Evolutionary conservation across 64 coral and sea anemone species (phyloP), one percentile per base, ranked within the genome.

Genomic region (Pocillopora verrucosa): DNA sequence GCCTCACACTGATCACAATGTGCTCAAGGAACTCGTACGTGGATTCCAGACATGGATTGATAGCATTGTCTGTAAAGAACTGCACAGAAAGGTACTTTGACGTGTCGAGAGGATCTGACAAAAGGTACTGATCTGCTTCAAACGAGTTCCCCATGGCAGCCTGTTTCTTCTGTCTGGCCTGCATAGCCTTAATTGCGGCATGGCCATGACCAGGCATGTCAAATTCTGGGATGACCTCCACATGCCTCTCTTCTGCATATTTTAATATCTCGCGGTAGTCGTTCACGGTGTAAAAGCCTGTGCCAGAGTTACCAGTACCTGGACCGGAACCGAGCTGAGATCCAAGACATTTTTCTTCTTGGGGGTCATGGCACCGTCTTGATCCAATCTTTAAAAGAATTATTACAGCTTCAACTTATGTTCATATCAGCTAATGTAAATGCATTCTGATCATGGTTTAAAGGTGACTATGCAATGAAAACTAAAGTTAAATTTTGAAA

Each of bases 181-280:
- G 79, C 96, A 94, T 98, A 7, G 92, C 90, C 78, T 92, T 94
- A 6, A 98, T 92, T 0, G 87, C 96, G 10, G 96, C 96, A 69
- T 98, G 96, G 3, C 86, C 89, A 24, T 98, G 96, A 17, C 96
- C 96, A 35, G 96, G 92, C 92, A 98, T 98, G 70, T 98, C 96
- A 75, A 98, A 98, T 79, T 98, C 96, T 4, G 96, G 96, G 56
- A 98, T 94, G 5, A 98, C 87, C 80, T 94, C 90, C 16, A 98
- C 75, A 57, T 94, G 96, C 36, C 87, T 58, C 36, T 89, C 82
- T 16, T 92, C 89, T 38, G 89, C 96, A 72, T 81, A 92, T 63
- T 77, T 24, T 17, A 98, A 65, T 60, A 98, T 94, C 65, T 98
- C 96, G 76, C 74, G 73, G 67, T 98, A 98, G 5, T 94, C 96